A percentile compares a stretch with the other conserved stretches of the same genome.
phyloP scores from a whole-genome alignment of 2,888 invertebrate genomes.

The Idaea aversata region DNA sequence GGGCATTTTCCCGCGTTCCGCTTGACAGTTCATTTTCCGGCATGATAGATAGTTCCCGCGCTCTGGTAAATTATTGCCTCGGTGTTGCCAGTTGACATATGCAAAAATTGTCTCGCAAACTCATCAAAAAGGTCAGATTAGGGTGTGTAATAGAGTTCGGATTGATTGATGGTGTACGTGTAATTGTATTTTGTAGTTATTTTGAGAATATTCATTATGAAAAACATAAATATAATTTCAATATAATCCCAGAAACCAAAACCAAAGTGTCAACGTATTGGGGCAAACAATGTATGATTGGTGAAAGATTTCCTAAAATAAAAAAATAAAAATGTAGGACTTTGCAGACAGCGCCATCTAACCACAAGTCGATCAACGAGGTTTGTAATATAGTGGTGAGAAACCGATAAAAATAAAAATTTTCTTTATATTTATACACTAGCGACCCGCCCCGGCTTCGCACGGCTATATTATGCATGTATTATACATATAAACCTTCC shows the following conservation, averaged over 20 bases:
- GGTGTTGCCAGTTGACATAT: slow-evolving; percentile 69
- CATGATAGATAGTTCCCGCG: slow-evolving; percentile 70
- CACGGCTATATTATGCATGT: too few relatives aligned
- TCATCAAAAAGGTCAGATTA: slow-evolving; percentile 71
- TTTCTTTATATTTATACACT: too few relatives aligned
- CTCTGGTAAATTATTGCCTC: slow-evolving; percentile 65
- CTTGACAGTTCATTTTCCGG: slow-evolving; percentile 75
- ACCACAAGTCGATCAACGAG: too few relatives aligned
- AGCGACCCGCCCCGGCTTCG: too few relatives aligned
- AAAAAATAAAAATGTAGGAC: too few relatives aligned
- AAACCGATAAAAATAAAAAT: too few relatives aligned
- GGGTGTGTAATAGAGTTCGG: slow-evolving; percentile 60
- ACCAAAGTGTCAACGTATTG: not conserved
- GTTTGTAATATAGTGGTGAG: too few relatives aligned
- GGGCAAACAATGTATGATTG: too few relatives aligned
- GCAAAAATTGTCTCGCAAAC: slow-evolving; percentile 77
- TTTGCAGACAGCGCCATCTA: too few relatives aligned
- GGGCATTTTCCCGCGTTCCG: slow-evolving; percentile 55
- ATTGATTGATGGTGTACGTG: slow-evolving; percentile 35
- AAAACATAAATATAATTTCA: not conserved
- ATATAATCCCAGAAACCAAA: not conserved
- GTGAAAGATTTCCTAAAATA: too few relatives aligned
- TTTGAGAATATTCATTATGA: not conserved
- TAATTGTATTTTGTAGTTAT: slow-evolving; percentile 24
- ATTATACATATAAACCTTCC: too few relatives aligned